Evolutionary conservation across 2,113 vertebrate genomes (phyloP), one percentile per base, ranked within the genome.

Genomic region (Mormyrus iriodes): DNA sequence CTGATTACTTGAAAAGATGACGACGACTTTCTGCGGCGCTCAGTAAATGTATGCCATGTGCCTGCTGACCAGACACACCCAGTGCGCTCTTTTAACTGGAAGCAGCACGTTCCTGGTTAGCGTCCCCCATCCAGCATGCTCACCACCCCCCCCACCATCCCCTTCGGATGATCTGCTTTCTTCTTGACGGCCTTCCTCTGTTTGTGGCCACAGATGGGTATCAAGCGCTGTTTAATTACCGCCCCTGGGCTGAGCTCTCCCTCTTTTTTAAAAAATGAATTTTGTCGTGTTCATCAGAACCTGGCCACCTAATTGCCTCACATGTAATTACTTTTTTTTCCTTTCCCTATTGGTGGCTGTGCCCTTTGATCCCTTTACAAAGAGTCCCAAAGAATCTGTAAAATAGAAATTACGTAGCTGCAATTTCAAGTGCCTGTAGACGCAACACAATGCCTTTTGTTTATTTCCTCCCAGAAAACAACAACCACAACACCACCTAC

Each of bases 181-280:
- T 17, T 55, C 31, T 49, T n/a, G 6, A 49, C 44, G 2, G 48
- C n/a, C 12, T 42, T 15, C 53, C 51, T 69, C 52, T n/a, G 9
- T 65, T 5, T 85, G 52, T 85, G 39, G 39, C n/a, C 6, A 53
- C n/a, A 31, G 79, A 48, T 85, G n/a, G 52, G n/a, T 85, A 85
- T n/a, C 53, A 52, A 24, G 31, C 61, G 21, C 55, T 27, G 39
- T 83, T 21, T 52, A 79, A 79, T 79, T 51, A 35, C 27, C 19
- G 46, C 61, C 44, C 39, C 24, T 48, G 65, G n/a, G 65, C 85
- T 55, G 10, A 89, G 88, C 79, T 17, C 35, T 46, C 51, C 24
- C 19, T 87, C 85, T 91, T 61, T 69, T 52, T 61, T 51, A 61
- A 89, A 90, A 89, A 92, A 89, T 91, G 85, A 69, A 65, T 87